Percentiles rank a stretch among this genome's conserved stretches.
Conservation (phyloP, 2,797 vertebrate species). For the Schizopygopsis malacanthus region DNA sequence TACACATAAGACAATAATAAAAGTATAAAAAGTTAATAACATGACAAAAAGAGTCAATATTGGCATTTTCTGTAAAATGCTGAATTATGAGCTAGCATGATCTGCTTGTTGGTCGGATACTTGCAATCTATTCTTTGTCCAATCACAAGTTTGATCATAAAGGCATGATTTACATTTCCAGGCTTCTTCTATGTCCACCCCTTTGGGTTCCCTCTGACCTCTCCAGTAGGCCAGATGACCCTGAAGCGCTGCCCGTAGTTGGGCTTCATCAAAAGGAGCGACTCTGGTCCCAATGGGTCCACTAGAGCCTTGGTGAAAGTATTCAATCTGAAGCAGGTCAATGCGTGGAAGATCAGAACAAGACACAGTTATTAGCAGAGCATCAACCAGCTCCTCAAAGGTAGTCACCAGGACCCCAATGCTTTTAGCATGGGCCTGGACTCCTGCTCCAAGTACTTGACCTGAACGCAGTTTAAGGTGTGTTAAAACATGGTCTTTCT, state of each 20-base stretch:
- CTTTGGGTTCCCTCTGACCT: conserved; percentile 75
- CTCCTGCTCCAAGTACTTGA: conserved; percentile 65
- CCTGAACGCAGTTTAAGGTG: conserved; percentile 69
- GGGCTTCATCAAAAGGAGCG: conserved; percentile 69
- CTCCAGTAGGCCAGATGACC: conserved; percentile 76
- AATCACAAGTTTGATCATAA: conserved; percentile 74
- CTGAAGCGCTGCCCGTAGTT: conserved; percentile 64
- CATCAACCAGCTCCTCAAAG: conserved; percentile 74
- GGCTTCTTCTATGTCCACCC: conserved; percentile 79
- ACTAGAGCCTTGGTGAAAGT: conserved; percentile 73
- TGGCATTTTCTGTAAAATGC: not conserved
- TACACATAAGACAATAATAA: not conserved
- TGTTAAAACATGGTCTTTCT: conserved; percentile 64
- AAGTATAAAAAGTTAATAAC: not conserved
- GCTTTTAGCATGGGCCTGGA: conserved; percentile 66
- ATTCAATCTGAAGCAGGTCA: conserved; percentile 75
- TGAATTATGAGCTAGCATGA: conserved; percentile 22
- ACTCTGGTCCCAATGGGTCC: conserved; percentile 66
- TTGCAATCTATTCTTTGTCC: conserved; percentile 63
- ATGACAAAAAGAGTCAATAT: not conserved
- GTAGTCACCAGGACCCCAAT: conserved; percentile 65
- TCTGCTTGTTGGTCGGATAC: conserved; percentile 14
- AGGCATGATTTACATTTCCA: conserved; percentile 79
- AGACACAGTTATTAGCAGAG: conserved; percentile 69
- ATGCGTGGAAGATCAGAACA: conserved; percentile 73